Percentiles rank a stretch among this genome's conserved stretches.
Conservation (phyloP, 2,797 vertebrate species). For the Phrynocephalus vlangalii region DNA sequence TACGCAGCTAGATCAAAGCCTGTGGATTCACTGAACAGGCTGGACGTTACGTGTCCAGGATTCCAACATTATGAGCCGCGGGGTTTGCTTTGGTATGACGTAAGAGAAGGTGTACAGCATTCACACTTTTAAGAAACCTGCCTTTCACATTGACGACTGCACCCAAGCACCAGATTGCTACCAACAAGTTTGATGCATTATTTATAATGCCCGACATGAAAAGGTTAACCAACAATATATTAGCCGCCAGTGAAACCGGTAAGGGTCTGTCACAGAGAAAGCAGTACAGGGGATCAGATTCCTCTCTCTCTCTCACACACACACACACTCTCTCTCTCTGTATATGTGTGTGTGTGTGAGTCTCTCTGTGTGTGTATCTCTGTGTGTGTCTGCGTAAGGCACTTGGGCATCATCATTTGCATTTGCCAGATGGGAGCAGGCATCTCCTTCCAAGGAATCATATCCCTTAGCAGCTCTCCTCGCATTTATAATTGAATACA, state of each 20-base stretch:
- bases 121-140: not conserved
- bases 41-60: not conserved
- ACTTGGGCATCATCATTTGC: not conserved
- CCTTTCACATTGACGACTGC: not conserved
- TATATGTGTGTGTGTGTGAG: too few relatives aligned
- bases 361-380: too few relatives aligned
- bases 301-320: too few relatives aligned
- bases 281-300: not conserved
- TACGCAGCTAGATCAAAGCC: conserved; percentile 12
- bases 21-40: not conserved
- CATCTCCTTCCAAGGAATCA: conserved; percentile 15
- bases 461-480: conserved; percentile 1
- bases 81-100: fast-evolving
- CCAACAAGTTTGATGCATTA: conserved; percentile 63
- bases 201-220: conserved; percentile 65
- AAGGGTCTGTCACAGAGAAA: conserved; percentile 31
- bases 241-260: conserved; percentile 64
- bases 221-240: conserved; percentile 70
- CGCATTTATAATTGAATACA: not conserved
- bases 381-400: too few relatives aligned
- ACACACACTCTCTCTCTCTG: too few relatives aligned
- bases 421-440: conserved; percentile 15
- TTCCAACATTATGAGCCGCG: not conserved
- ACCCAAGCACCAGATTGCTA: conserved; percentile 2
- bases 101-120: fast-evolving